Evolutionary conservation across 2,888 invertebrate species (phyloP), one percentile per base, ranked within the genome.

Genomic region (Proisotoma minuta): DNA sequence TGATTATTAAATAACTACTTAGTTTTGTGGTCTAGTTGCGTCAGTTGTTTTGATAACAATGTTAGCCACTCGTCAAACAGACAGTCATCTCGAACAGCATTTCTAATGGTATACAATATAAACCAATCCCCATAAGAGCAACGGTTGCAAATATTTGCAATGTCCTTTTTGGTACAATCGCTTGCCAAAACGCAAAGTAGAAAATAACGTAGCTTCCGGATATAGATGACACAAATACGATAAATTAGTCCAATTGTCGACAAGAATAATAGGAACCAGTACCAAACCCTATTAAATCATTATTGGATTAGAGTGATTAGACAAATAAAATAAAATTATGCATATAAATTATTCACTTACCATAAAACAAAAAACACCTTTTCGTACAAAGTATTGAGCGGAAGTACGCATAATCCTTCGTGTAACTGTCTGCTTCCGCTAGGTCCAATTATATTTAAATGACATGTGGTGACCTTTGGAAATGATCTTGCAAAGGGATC

Each of bases 71-170:
- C n/a, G n/a, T n/a, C n/a, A n/a, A n/a, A n/a, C n/a, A n/a, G n/a
- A n/a, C n/a, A n/a, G n/a, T n/a, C n/a, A n/a, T n/a, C n/a, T n/a
- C n/a, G n/a, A 15, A 52, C 15, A 3, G 15, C 24, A 18, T 52
- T 52, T 18, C 20, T 26, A 5, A 52, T n/a, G 28, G 52, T 23
- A 18, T 28, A 52, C 15, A 52, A n/a, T 4, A 28, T 10, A 8
- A 28, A 28, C 52, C 52, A 52, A 28, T 52, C 52, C 28, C 52
- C 52, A 29, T 52, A 52, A 8, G 20, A 4, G 8, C 5, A 52
- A n/a, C 27, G 18, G 8, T 29, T 52, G 24, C 29, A 29, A 52
- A 27, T n/a, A 18, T 3, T 26, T 18, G 26, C 28, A 3, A 28
- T 10, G 18, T 15, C 23, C 4, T 10, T 28, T 3, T 12, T 12